Evolutionary conservation across 2,888 invertebrate species (phyloP).

Genomic region (Latheticus oryzae): DNA sequence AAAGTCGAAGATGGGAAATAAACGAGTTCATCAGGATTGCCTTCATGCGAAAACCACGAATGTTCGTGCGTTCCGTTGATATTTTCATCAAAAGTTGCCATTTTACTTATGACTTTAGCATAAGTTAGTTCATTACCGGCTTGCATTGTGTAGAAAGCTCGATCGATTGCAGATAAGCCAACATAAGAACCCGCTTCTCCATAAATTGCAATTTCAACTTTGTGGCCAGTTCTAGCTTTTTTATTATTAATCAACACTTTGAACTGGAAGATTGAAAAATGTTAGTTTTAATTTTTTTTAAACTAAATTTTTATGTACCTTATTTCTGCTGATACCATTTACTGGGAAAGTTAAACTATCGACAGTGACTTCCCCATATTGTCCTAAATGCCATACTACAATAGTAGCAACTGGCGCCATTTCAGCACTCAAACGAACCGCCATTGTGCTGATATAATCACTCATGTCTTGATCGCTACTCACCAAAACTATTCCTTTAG

Average conservation of each 20-base stretch:
- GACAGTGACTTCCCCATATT: conserved; percentile 86
- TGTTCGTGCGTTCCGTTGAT: conserved; percentile 87
- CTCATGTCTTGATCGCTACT: conserved; percentile 88
- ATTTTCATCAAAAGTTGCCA: conserved; percentile 88
- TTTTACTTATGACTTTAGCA: conserved; percentile 86
- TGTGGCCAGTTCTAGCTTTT: conserved; percentile 92
- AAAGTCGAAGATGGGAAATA: conserved; percentile 91
- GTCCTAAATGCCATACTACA: conserved; percentile 87
- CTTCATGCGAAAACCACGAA: conserved; percentile 86
- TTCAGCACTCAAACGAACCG: conserved; percentile 84
- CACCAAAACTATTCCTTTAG: conserved; percentile 90
- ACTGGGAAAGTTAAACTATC: conserved; percentile 97
- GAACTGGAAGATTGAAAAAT: conserved; percentile 68
- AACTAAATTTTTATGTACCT: conserved; percentile 67
- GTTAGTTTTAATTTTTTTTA: neutral
- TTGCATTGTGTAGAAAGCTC: conserved; percentile 92
- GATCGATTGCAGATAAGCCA: conserved; percentile 89
- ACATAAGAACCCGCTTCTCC: conserved; percentile 96
- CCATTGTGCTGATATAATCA: conserved; percentile 81
- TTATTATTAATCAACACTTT: conserved; percentile 90
- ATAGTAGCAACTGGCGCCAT: conserved; percentile 94
- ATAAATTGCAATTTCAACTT: conserved; percentile 92
- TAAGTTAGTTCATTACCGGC: conserved; percentile 91
- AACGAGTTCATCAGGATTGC: conserved; percentile 85
- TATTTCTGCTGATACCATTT: conserved; percentile 93